Conservation (phyloP, 2,797 vertebrate genomes). For the Tarsius wallacei region DNA sequence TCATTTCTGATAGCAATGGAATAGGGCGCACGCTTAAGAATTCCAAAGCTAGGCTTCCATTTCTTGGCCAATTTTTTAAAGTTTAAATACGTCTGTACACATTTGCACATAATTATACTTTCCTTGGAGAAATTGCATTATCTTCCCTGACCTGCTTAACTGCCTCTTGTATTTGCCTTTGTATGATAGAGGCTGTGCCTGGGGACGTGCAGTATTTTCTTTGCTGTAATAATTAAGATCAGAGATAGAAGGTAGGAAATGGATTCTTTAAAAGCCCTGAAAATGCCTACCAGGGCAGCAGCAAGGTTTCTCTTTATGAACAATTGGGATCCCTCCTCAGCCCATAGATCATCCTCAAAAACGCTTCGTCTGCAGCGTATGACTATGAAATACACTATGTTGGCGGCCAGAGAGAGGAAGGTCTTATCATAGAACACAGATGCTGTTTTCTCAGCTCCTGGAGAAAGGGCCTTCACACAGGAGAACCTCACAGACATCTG, state of each 20-base stretch:
- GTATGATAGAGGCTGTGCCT: neutral
- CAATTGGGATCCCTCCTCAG: neutral
- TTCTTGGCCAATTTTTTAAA: neutral
- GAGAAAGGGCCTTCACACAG: neutral
- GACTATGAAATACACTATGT: neutral
- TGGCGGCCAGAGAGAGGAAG: neutral
- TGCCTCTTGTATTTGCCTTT: neutral
- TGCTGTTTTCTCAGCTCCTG: neutral
- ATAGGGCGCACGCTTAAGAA: neutral
- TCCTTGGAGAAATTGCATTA: neutral
- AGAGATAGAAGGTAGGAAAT: neutral
- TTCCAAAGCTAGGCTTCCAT: neutral
- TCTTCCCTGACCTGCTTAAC: neutral
- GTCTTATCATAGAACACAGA: neutral
- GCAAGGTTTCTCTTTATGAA: neutral
- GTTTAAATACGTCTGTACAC: neutral
- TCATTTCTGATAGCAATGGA: neutral
- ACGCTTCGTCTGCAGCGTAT: fast-evolving
- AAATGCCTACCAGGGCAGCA: neutral
- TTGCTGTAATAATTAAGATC: neutral
- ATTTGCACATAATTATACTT: neutral
- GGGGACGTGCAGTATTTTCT: neutral
- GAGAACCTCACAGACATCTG: neutral
- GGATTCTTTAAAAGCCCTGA: neutral
- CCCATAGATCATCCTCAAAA: neutral